These are phyloP conservation scores for Artibeus lituratus DNA, from an alignment of 2,797 vertebrate genomes.

Conservation along the genomic window DNA sequence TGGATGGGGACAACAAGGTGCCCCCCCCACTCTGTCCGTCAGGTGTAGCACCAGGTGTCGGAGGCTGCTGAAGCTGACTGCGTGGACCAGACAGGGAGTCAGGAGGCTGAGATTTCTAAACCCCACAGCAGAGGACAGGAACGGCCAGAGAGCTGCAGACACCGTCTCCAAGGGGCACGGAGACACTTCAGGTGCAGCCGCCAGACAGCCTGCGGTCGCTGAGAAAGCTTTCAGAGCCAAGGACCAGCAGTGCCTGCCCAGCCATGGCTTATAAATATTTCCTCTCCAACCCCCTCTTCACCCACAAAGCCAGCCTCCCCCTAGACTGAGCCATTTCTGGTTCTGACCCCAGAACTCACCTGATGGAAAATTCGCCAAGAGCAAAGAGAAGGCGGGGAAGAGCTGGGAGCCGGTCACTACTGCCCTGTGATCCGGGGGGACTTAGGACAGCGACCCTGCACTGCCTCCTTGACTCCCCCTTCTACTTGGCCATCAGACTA, in stretches of 20 bases:
- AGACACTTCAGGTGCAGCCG: background rate
- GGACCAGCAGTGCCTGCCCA: background rate
- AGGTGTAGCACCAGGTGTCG: background rate
- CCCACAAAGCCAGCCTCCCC: background rate
- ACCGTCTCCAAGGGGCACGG: background rate
- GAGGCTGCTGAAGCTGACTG: background rate
- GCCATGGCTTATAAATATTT: background rate
- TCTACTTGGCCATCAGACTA: too few relatives aligned
- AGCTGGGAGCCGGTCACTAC: background rate
- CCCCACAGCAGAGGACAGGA: background rate
- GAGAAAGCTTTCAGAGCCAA: background rate
- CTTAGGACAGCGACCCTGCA: background rate
- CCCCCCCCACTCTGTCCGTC: background rate
- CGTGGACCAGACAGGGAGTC: background rate
- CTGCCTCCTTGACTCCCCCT: background rate
- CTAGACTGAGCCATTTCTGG: background rate
- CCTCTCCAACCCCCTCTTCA: background rate
- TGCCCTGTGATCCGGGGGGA: accelerated
- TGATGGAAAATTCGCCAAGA: background rate
- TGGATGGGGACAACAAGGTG: background rate
- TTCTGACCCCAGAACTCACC: background rate
- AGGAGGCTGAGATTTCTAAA: background rate
- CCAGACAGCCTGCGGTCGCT: background rate
- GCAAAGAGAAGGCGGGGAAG: background rate
- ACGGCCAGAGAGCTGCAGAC: background rate